phyloP scores from a whole-genome alignment of 2,888 invertebrate species.

The Bhutanitis thaidina region DNA sequence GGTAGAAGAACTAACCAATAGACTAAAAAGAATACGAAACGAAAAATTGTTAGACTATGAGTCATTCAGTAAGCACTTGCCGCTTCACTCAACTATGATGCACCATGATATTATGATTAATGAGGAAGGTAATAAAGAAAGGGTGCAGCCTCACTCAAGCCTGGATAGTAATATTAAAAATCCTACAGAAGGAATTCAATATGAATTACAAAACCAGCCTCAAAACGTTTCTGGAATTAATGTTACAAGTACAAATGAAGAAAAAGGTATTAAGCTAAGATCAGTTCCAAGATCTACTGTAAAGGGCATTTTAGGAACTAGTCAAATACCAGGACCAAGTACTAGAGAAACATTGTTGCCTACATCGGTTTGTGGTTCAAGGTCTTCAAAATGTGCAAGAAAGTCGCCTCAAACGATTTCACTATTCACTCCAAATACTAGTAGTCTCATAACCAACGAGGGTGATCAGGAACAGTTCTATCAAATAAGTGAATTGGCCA shows the following conservation, averaged over 20 bases:
- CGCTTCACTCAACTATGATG: constrained; percentile 22
- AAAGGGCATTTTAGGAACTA: constrained; percentile 26
- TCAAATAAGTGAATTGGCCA: not conserved
- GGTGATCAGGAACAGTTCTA: not conserved
- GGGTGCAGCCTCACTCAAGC: not conserved
- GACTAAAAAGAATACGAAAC: constrained; percentile 28
- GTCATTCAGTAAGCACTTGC: constrained; percentile 28
- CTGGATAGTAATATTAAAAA: too few relatives aligned
- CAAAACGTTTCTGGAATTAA: not conserved
- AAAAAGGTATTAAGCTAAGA: not conserved
- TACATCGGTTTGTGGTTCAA: not conserved
- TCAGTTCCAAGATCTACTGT: constrained; percentile 18
- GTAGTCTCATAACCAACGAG: constrained; percentile 1
- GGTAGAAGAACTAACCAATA: constrained; percentile 34
- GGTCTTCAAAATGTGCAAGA: not conserved
- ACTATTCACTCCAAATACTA: not conserved
- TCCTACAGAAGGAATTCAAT: not conserved
- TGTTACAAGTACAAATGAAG: not conserved
- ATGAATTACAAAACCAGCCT: not conserved
- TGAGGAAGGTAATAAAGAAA: not conserved
- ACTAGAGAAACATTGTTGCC: constrained; percentile 6
- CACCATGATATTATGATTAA: not conserved
- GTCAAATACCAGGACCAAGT: constrained; percentile 34
- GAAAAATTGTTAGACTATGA: constrained; percentile 23
- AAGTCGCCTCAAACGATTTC: constrained; percentile 1